These are phyloP conservation scores for Henricia sp. DNA, from an alignment of 53 echinoderm and acorn worm species.

Conservation along the genomic window DNA sequence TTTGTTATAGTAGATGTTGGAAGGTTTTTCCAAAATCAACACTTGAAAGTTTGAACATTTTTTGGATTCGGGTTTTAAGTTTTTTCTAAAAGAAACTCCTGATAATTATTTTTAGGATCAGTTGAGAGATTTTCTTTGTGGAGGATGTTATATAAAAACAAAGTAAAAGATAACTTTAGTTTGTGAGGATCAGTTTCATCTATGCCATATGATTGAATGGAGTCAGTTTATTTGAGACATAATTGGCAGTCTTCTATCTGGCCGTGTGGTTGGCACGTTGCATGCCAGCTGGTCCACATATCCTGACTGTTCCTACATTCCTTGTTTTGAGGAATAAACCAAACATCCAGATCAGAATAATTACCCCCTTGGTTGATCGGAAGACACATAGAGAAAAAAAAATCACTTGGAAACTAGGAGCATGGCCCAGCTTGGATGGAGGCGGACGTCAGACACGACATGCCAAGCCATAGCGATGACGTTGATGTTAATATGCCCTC, in stretches of 20 bases:
- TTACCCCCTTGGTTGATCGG: constrained; percentile 31
- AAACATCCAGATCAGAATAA: neutral
- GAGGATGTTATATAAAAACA: too few species aligned
- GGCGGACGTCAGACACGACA: constrained; percentile 41
- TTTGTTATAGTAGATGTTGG: too few species aligned
- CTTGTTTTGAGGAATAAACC: neutral
- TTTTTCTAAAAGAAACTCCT: too few species aligned
- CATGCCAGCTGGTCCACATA: neutral
- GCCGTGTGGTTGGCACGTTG: neutral
- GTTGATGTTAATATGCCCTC: constrained; percentile 41
- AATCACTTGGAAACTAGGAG: neutral
- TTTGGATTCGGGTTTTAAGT: too few species aligned
- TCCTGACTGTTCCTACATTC: neutral
- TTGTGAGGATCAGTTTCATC: neutral
- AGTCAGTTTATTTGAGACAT: neutral
- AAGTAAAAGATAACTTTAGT: too few species aligned
- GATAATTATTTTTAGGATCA: too few species aligned
- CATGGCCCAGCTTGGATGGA: constrained; percentile 13
- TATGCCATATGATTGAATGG: neutral
- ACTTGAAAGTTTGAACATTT: too few species aligned
- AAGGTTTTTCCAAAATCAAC: too few species aligned
- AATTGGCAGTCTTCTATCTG: too few species aligned
- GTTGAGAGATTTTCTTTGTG: too few species aligned
- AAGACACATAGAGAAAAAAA: constrained; percentile 12
- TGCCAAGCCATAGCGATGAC: constrained; percentile 37